These are phyloP conservation scores for Xestoiulus laeticollis DNA, from an alignment of 2,888 invertebrate species.

Conservation along the genomic window DNA sequence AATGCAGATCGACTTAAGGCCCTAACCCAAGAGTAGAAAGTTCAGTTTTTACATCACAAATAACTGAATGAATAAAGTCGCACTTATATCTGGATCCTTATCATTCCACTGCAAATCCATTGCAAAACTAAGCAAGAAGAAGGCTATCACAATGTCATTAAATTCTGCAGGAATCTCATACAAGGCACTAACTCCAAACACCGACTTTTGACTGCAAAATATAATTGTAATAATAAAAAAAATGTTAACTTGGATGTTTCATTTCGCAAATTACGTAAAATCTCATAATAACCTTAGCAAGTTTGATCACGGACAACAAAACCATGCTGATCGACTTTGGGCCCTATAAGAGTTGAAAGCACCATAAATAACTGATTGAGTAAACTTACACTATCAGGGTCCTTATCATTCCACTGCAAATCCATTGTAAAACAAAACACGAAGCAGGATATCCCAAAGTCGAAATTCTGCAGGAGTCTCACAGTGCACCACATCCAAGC, in stretches of 20 bases:
- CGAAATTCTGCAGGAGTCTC: neutral
- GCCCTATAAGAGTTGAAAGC: too few species aligned
- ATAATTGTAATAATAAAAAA: too few species aligned
- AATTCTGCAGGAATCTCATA: neutral
- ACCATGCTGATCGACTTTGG: too few species aligned
- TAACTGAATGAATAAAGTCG: neutral
- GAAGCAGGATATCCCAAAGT: neutral
- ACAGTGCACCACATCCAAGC: neutral
- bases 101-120: neutral
- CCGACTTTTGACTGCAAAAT: too few species aligned
- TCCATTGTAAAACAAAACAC: neutral
- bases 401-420: neutral
- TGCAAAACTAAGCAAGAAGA: neutral
- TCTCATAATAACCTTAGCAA: too few species aligned
- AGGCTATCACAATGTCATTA: neutral
- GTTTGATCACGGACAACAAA: too few species aligned
- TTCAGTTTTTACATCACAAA: too few species aligned
- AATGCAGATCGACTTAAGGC: too few species aligned
- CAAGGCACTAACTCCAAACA: neutral
- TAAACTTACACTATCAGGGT: neutral
- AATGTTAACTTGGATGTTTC: too few species aligned
- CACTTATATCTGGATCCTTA: neutral
- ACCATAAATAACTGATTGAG: neutral
- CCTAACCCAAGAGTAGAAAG: too few species aligned
- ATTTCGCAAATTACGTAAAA: too few species aligned